Evolutionary conservation across 2,113 vertebrate genomes (phyloP).

Genomic region (Otis tarda): DNA sequence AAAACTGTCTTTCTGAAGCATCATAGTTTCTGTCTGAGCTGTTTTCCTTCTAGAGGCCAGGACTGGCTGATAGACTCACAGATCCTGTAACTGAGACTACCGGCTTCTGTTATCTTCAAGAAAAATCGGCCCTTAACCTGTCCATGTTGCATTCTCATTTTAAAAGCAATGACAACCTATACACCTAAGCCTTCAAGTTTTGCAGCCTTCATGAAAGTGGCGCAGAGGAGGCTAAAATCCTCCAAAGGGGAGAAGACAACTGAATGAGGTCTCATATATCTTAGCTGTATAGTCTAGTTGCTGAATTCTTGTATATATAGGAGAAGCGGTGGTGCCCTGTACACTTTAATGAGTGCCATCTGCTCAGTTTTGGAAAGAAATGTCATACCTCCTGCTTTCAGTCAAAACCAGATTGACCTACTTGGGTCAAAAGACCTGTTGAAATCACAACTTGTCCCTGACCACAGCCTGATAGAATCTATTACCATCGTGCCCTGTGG

Average conservation of each 20-base stretch:
- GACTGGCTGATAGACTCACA: not conserved
- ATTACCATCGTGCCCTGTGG: not conserved
- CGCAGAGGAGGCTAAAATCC: not conserved
- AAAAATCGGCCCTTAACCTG: not conserved
- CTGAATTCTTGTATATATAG: not conserved
- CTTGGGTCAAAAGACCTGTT: not conserved
- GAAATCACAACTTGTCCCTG: not conserved
- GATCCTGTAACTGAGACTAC: not conserved
- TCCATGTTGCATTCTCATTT: not conserved
- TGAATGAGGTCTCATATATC: not conserved
- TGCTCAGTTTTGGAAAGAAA: not conserved
- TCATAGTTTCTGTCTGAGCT: not conserved
- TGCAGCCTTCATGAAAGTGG: not conserved
- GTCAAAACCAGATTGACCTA: not conserved
- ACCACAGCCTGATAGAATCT: not conserved
- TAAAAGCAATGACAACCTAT: not conserved
- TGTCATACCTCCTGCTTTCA: not conserved
- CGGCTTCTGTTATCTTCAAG: not conserved
- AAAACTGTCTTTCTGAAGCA: not conserved
- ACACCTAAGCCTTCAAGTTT: not conserved
- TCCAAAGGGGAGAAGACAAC: not conserved
- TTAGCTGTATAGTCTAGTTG: not conserved
- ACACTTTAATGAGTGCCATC: not conserved
- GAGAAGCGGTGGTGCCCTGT: not conserved
- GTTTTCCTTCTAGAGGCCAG: not conserved